Evolutionary conservation across 30 jellyfish, hydroid and myxozoan species (phyloP), one percentile per base, ranked within the genome.

Genomic region (Rhopilema esculentum): DNA sequence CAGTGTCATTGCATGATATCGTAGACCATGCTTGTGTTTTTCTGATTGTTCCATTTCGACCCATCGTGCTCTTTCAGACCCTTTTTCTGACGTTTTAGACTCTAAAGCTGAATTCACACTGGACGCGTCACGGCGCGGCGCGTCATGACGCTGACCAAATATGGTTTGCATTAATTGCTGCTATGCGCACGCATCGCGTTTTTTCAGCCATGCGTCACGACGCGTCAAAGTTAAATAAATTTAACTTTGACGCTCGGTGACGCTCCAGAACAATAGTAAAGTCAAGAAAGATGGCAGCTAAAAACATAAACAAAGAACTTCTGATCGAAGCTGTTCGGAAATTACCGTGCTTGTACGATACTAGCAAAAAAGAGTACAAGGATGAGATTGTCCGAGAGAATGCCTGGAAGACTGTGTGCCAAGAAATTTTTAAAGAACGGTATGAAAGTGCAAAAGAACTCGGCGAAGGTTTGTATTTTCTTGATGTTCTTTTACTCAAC

Each of bases 311-410:
- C 69, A 73, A 73, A 48, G 84, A 73, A 40, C 69, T 73, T 64
- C 68, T 78, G 33, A 81, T 66, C 71, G 75, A 81, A 50, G 52
- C 83, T 31, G 76, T 81, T 24, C 64, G 72, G 62, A 81, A 81
- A 25, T 30, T 27, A 16, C 83, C 91, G 9, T 66, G 83, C 53
- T 8, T 81, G 17, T 81, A 81, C 80, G 91, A 81, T 69, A 81
- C 63, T 19, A 8, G 65, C 66, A 80, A 48, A 40, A n/a, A 30
- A 49, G 90, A 80, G 21, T 62, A 80, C 65, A 81, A 81, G 69
- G 49, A 65, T 50, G 83, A 81, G 83, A 49, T 27, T 68, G 71
- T 81, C 52, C 50, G 91, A 16, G 87, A 76, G 80, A 70, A 25
- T 28, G 80, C 64, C 32, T 70, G 80, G 64, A 67, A 67, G 80